A percentile compares a stretch with the other conserved stretches of the same genome.
Evolutionary conservation across 2,113 vertebrate genomes (phyloP).

Genomic region (Eubucco bourcierii): DNA sequence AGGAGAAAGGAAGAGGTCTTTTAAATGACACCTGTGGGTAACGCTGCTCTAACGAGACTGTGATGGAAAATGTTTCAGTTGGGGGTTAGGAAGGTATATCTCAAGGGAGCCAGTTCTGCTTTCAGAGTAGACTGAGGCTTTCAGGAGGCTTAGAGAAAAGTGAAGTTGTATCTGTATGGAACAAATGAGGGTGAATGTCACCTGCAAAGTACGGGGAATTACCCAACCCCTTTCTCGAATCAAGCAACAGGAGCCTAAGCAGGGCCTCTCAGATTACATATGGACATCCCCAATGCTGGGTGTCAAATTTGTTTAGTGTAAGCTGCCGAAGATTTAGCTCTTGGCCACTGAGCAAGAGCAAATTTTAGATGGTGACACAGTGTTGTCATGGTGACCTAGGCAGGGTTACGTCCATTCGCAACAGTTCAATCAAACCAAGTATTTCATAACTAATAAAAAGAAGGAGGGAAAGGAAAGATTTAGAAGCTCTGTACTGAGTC

Average conservation of each 20-base stretch:
- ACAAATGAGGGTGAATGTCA: conserved; percentile 20
- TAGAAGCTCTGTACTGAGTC: background rate
- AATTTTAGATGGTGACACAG: background rate
- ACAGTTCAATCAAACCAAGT: background rate
- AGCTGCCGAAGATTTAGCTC: background rate
- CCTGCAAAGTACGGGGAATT: conserved; percentile 10
- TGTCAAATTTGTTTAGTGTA: background rate
- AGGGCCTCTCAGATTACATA: background rate
- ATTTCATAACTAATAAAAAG: background rate
- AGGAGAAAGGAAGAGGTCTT: background rate
- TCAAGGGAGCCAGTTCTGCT: background rate
- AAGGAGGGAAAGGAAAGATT: background rate
- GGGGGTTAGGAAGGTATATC: background rate
- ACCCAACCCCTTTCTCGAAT: background rate
- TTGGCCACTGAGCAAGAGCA: rapidly evolving
- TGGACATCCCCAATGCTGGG: background rate
- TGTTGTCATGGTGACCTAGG: background rate
- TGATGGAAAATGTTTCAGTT: background rate
- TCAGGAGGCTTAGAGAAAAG: background rate
- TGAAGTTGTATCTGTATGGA: background rate
- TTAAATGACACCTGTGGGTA: background rate
- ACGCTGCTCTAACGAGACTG: background rate
- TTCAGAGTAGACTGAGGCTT: background rate
- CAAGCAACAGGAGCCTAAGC: background rate
- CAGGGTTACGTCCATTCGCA: background rate